phyloP scores from a whole-genome alignment of 2,888 invertebrate species.

The Galerucella calmariensis region DNA sequence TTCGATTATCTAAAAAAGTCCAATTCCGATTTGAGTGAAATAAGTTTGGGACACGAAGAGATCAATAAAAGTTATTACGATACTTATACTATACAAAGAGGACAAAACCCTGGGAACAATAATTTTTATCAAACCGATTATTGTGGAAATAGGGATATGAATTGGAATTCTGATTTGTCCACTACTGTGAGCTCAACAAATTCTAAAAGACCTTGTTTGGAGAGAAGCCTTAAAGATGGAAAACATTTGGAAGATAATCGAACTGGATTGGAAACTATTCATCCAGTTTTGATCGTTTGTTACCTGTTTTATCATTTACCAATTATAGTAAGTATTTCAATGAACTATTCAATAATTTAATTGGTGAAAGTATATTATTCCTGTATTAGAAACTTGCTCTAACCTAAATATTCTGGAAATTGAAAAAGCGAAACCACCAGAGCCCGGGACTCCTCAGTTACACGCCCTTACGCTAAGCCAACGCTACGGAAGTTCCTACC shows the following conservation, averaged over 20 bases:
- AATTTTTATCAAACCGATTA: conserved; percentile 46
- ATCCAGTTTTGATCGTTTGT: conserved; percentile 69
- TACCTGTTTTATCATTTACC: conserved; percentile 72
- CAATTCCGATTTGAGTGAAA: conserved; percentile 62
- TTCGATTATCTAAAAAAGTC: conserved; percentile 63
- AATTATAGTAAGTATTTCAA: conserved; percentile 67
- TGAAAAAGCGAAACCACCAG: too few species aligned
- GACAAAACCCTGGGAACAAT: conserved; percentile 44
- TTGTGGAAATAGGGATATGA: conserved; percentile 46
- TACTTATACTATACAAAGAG: conserved; percentile 58
- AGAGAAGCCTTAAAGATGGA: conserved; percentile 56
- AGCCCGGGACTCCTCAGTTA: too few species aligned
- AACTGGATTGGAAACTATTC: conserved; percentile 65
- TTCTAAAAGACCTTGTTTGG: conserved; percentile 66
- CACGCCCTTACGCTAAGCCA: too few species aligned
- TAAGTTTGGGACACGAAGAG: conserved; percentile 55
- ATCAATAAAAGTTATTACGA: conserved; percentile 57
- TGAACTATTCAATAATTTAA: background rate
- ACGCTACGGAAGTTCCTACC: too few species aligned
- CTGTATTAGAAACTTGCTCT: too few species aligned
- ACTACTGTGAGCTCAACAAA: conserved; percentile 70
- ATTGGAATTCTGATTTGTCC: conserved; percentile 57
- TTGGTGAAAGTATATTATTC: too few species aligned
- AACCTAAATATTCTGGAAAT: too few species aligned
- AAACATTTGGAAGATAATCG: conserved; percentile 56